Percentiles rank a stretch among this genome's conserved stretches.
These are phyloP conservation scores for Acropternis orthonyx DNA, from an alignment of 2,797 vertebrate species.

Conservation along the genomic window DNA sequence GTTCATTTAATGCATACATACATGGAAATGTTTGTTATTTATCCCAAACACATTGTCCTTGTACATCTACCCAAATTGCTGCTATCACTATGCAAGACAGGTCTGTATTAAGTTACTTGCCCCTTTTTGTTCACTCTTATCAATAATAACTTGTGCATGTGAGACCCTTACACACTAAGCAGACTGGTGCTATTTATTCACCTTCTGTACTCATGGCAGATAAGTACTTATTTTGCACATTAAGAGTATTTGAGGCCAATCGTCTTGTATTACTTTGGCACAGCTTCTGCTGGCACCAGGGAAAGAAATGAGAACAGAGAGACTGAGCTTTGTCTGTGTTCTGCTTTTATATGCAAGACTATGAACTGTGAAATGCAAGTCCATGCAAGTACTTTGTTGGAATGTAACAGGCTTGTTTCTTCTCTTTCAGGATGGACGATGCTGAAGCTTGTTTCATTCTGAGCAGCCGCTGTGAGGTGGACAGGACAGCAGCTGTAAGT, in stretches of 20 bases:
- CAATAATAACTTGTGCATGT: neutral
- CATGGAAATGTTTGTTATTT: neutral
- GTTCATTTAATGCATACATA: neutral
- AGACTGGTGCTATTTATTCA: neutral
- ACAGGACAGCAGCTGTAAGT: slow-evolving; percentile 84
- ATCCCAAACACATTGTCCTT: neutral
- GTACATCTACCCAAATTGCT: neutral
- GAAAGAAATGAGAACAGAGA: neutral
- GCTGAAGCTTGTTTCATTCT: slow-evolving; percentile 85
- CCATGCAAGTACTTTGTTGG: neutral
- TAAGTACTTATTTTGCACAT: neutral
- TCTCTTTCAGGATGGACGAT: slow-evolving; percentile 79
- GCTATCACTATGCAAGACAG: neutral
- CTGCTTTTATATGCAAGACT: neutral
- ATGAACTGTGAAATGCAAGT: neutral
- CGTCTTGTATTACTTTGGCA: neutral
- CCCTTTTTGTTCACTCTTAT: neutral
- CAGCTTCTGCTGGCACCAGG: neutral
- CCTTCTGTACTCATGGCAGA: neutral
- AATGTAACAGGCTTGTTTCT: neutral
- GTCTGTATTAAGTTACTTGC: neutral
- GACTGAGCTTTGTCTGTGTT: neutral
- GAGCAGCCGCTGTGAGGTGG: slow-evolving; percentile 83
- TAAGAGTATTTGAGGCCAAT: neutral
- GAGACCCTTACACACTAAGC: neutral